These are phyloP conservation scores for Brachyalestes nurse DNA, from an alignment of 2,797 vertebrate genomes.

Conservation along the genomic window DNA sequence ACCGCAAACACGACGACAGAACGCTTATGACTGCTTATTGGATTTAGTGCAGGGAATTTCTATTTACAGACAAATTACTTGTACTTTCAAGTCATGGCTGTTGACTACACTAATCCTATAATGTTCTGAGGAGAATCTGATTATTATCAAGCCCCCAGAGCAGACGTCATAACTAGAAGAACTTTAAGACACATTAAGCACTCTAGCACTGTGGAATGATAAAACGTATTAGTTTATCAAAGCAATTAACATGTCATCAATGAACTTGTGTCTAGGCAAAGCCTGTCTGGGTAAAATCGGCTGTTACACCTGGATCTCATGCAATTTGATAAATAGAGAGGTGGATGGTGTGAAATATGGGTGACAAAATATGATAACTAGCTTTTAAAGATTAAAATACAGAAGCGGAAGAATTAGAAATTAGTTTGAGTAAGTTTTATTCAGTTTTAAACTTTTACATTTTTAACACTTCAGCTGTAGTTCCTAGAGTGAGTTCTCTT, in stretches of 20 bases:
- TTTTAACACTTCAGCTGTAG: background rate
- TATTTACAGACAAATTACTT: constrained; percentile 49
- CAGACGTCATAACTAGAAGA: constrained; percentile 46
- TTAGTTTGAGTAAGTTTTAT: no score
- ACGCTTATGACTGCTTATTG: constrained; percentile 39
- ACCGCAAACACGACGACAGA: constrained; percentile 22
- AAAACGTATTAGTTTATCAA: constrained; percentile 30
- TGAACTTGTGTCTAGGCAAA: constrained; percentile 2
- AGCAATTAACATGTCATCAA: constrained; percentile 44
- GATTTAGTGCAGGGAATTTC: constrained; percentile 35
- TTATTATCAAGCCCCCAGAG: constrained; percentile 42
- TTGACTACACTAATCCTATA: constrained; percentile 52
- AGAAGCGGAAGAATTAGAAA: no score
- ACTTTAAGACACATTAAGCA: constrained; percentile 34
- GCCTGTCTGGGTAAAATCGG: background rate
- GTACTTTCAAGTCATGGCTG: constrained; percentile 44
- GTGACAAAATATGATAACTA: background rate
- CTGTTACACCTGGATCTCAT: background rate
- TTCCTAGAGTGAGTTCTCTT: background rate
- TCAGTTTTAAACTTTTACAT: no score
- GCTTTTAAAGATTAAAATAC: no score
- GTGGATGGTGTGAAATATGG: background rate
- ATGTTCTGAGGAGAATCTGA: constrained; percentile 54
- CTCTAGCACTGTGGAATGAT: constrained; percentile 9
- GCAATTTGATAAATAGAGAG: no score